phyloP scores from a whole-genome alignment of 64 coral and sea anemone genomes.

The Platygyra sinensis region DNA sequence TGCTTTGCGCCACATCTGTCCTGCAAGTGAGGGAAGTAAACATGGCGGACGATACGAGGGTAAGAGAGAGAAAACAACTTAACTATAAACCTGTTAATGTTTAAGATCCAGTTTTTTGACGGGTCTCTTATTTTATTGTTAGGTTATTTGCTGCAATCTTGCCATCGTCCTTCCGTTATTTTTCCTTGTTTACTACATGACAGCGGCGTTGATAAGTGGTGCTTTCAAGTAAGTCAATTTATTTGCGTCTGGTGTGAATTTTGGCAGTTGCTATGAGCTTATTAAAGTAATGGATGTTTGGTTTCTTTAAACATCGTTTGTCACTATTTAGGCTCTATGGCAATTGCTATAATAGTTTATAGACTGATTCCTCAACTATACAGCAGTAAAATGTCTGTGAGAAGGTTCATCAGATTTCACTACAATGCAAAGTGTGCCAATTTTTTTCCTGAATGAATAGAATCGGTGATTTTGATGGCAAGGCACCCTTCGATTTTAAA shows the following conservation, averaged over 20 bases:
- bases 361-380: too few species aligned
- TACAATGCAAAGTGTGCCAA: neutral
- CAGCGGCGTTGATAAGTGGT: constrained; percentile 79
- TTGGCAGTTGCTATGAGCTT: neutral
- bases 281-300: neutral
- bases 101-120: too few species aligned
- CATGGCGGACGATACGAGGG: constrained; percentile 44
- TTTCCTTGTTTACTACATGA: constrained; percentile 89
- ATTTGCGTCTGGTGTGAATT: neutral
- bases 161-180: constrained; percentile 69
- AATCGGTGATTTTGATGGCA: constrained; percentile 87
- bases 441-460: constrained; percentile 27
- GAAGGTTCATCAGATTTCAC: too few species aligned
- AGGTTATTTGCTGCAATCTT: constrained; percentile 87
- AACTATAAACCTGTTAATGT: too few species aligned
- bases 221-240: constrained; percentile 73
- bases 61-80: neutral
- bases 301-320: too few species aligned
- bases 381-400: too few species aligned
- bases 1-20: neutral
- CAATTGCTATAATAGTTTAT: too few species aligned
- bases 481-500: constrained; percentile 92
- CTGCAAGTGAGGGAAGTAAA: constrained; percentile 18
- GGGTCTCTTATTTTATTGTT: neutral
- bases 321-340: too few species aligned